A percentile compares a stretch with the other conserved stretches of the same genome.
Evolutionary conservation across 2,113 vertebrate species (phyloP).

Genomic region (Pedetes capensis): DNA sequence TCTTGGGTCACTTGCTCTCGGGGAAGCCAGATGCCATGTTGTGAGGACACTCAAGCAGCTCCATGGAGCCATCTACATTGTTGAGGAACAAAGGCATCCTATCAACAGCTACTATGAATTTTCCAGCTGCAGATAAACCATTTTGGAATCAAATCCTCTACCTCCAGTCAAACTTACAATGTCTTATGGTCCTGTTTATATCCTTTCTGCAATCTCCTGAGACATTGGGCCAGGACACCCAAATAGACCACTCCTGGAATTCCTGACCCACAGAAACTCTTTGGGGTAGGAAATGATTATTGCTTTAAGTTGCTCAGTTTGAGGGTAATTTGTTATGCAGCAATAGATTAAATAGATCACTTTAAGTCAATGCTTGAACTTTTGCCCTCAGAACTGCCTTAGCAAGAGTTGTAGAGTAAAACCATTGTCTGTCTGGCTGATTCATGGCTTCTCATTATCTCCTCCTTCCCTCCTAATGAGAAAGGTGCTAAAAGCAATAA

Average conservation of each 20-base stretch:
- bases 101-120: not conserved
- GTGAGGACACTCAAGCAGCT: not conserved
- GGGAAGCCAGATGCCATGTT: not conserved
- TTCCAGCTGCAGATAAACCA: not conserved
- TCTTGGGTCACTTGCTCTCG: not conserved
- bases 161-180: not conserved
- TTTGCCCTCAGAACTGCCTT: not conserved
- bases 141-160: not conserved
- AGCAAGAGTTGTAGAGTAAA: not conserved
- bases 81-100: not conserved
- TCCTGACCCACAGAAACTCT: not conserved
- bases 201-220: not conserved
- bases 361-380: not conserved
- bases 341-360: not conserved
- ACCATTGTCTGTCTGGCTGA: not conserved
- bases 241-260: not conserved
- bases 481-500: constrained; percentile 8
- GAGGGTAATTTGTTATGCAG: not conserved
- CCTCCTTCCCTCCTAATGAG: not conserved
- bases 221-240: not conserved
- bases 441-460: not conserved
- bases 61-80: not conserved
- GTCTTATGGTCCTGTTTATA: not conserved
- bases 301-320: not conserved
- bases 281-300: not conserved